Evolutionary conservation across 2,113 vertebrate genomes (phyloP), one percentile per base, ranked within the genome.

Genomic region (Lasiurus cinereus): DNA sequence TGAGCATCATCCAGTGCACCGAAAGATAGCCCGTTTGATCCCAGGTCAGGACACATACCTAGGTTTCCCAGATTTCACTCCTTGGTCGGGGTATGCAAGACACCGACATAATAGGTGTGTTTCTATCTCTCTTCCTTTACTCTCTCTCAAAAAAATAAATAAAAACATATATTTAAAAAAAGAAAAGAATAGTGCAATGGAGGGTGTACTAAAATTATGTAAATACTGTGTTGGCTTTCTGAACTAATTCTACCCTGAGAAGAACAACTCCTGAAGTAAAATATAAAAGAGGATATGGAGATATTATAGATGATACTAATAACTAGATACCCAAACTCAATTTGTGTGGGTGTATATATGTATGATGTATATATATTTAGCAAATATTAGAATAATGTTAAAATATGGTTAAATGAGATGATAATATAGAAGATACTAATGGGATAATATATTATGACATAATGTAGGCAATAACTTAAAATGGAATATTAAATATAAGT

Each of bases 241-340:
- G 72, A 94, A 92, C 67, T 91, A 67, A 73, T 59, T 87, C 89
- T 76, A 73, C 18, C 74, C 24, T 62, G 72, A 92, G 69, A 59
- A 94, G 91, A 94, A 82, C 19, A 93, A 36, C 24, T 76, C 21
- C 89, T 39, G 69, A 22, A 91, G 69, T 77, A 88, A 87, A 73
- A 46, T n/a, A 72, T 66, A 94, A 5, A 92, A 16, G 36, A 89
- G 10, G 18, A 2, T n/a, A 54, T 6, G 88, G 46, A 66, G 33
- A 39, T 83, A 78, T 72, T 54, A 56, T 59, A 21, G 39, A 80
- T 67, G 39, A 18, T 74, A 3, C 59, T 94, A 80, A 69, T 79
- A 52, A 69, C 48, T 89, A 86, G 54, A 43, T 59, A 36, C 21
- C 24, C 48, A 88, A 73, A 46, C 22, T 88, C 12, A 36, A 36